Evolutionary conservation across 2,888 invertebrate genomes (phyloP).

Genomic region (Cacoxenus indagator): DNA sequence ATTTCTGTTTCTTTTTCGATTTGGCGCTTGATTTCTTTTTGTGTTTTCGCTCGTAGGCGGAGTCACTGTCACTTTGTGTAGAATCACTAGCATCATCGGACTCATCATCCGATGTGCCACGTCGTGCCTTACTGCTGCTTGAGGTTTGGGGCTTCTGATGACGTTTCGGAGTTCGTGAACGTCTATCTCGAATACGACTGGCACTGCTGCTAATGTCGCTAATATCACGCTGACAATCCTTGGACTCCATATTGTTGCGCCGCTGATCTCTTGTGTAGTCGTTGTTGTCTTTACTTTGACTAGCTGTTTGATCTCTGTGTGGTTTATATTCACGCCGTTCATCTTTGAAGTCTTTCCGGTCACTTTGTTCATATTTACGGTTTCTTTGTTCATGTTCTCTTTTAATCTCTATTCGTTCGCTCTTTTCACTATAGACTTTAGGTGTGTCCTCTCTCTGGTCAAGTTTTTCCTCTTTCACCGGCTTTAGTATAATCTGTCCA

Average conservation of each 20-base stretch:
- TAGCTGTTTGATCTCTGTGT: no score
- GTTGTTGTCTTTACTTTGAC: no score
- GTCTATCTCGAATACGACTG: conserved; percentile 12
- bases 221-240: neutral
- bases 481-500: conserved; percentile 59
- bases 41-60: conserved; percentile 51
- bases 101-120: conserved; percentile 45
- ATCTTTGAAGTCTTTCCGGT: conserved; percentile 30
- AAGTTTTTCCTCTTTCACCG: conserved; percentile 22
- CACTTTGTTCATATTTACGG: conserved; percentile 30
- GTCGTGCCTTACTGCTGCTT: conserved; percentile 23
- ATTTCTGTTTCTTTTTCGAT: conserved; percentile 52
- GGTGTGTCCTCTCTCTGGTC: conserved; percentile 19
- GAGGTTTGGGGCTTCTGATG: conserved; percentile 21
- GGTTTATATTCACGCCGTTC: neutral
- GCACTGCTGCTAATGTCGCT: conserved; percentile 19
- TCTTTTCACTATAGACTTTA: neutral
- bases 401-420: conserved; percentile 14
- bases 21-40: conserved; percentile 53
- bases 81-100: conserved; percentile 52
- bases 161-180: conserved; percentile 28
- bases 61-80: conserved; percentile 53
- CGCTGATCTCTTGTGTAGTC: neutral
- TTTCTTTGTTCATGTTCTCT: conserved; percentile 24
- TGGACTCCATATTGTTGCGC: conserved; percentile 11